Evolutionary conservation across 2,113 vertebrate genomes (phyloP).

Genomic region (Aramus guarauna): DNA sequence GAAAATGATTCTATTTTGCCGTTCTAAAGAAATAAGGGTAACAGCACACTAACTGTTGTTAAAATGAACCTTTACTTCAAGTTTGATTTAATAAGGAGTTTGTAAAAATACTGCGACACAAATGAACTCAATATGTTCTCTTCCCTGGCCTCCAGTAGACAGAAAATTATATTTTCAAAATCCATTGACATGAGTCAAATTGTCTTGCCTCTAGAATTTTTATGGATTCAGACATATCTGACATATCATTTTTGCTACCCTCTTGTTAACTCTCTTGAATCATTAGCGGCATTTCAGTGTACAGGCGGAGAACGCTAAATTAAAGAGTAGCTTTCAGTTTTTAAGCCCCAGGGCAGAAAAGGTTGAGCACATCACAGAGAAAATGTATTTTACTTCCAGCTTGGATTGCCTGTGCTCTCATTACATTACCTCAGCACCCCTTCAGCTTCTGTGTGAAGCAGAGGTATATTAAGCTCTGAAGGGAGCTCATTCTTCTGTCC

Average conservation of each 20-base stretch:
- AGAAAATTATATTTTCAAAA: conserved; percentile 39
- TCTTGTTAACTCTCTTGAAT: conserved; percentile 42
- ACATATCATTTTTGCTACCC: conserved; percentile 18
- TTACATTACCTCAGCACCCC: conserved; percentile 18
- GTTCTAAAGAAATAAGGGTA: not conserved
- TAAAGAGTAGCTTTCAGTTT: conserved; percentile 54
- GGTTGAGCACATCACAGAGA: conserved; percentile 53
- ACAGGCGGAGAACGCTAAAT: conserved; percentile 40
- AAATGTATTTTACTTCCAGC: conserved; percentile 63
- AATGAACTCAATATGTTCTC: not conserved
- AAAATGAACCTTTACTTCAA: not conserved
- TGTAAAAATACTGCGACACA: not conserved
- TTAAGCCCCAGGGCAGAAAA: conserved; percentile 61
- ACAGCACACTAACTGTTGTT: not conserved
- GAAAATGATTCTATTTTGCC: not conserved
- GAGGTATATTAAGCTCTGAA: conserved; percentile 47
- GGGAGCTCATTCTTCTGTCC: conserved; percentile 44
- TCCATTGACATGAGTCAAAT: conserved; percentile 3
- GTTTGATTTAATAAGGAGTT: not conserved
- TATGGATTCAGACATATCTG: conserved; percentile 13
- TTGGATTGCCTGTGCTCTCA: conserved; percentile 35
- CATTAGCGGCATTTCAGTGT: conserved; percentile 33
- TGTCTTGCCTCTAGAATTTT: conserved; percentile 7
- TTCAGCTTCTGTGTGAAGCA: not conserved
- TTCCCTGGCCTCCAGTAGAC: not conserved